Conservation (phyloP, 2,888 invertebrate species). For the Xanthostigma xanthostigma region DNA sequence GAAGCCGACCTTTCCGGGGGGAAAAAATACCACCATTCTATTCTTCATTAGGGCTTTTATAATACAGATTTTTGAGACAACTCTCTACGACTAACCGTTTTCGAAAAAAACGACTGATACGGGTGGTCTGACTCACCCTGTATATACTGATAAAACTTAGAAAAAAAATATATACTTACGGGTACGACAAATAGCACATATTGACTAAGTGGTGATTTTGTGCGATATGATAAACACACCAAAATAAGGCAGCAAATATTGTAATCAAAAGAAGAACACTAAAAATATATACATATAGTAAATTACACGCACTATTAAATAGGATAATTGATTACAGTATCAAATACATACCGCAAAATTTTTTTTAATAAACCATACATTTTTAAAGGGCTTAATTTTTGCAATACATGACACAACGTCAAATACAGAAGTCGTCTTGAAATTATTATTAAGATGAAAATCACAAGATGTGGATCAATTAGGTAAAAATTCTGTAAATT, state of each 20-base stretch:
- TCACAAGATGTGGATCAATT: conserved; percentile 76
- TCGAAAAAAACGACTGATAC: too few relatives aligned
- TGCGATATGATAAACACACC: conserved; percentile 58
- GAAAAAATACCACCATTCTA: too few relatives aligned
- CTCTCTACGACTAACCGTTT: too few relatives aligned
- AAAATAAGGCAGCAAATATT: conserved; percentile 42
- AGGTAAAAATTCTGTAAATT: conserved; percentile 74
- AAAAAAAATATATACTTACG: conserved; percentile 48
- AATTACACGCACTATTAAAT: conserved; percentile 14
- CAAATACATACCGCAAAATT: conserved; percentile 15
- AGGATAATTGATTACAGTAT: conserved; percentile 14
- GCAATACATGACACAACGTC: conserved; percentile 20
- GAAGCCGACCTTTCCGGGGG: too few relatives aligned
- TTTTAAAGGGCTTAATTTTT: conserved; percentile 17
- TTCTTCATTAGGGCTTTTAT: too few relatives aligned
- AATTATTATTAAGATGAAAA: conserved; percentile 69
- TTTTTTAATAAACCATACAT: neutral
- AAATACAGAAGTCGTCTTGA: conserved; percentile 61
- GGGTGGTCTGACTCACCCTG: too few relatives aligned
- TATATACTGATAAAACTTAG: conserved; percentile 5
- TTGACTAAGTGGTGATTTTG: conserved; percentile 62
- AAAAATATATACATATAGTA: conserved; percentile 22
- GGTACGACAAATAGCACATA: conserved; percentile 75
- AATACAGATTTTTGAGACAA: too few relatives aligned
- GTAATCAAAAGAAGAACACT: conserved; percentile 48